These are phyloP conservation scores for Sebastolobus altivelis DNA, from an alignment of 2,797 vertebrate species.

Conservation along the genomic window DNA sequence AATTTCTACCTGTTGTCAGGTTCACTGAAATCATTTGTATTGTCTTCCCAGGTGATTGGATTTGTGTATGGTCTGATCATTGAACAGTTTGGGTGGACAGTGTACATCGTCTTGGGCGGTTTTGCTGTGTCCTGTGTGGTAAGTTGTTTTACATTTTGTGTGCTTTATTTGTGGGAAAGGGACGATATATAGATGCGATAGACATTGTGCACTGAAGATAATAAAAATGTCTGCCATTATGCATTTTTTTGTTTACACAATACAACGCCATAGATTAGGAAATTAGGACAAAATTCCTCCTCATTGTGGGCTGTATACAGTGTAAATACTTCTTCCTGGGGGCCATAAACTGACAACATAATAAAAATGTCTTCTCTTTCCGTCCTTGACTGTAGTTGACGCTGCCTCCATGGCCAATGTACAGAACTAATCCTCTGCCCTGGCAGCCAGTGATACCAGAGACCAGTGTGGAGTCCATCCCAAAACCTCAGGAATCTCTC, in stretches of 20 bases:
- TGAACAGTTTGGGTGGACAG: slow-evolving; percentile 98
- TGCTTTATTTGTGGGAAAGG: neutral
- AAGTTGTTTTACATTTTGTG: slow-evolving; percentile 63
- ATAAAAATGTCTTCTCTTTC: neutral
- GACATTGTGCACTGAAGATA: neutral
- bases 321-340: neutral
- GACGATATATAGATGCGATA: neutral
- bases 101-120: slow-evolving; percentile 95
- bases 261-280: neutral
- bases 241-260: neutral
- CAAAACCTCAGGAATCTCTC: slow-evolving; percentile 89
- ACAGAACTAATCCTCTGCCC: slow-evolving; percentile 90
- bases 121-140: slow-evolving; percentile 96
- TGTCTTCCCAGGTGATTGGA: slow-evolving; percentile 89
- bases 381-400: slow-evolving; percentile 86
- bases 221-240: neutral
- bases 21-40: neutral
- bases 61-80: slow-evolving; percentile 93
- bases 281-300: neutral
- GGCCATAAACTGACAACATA: neutral
- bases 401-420: slow-evolving; percentile 97
- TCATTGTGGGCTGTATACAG: neutral
- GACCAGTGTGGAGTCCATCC: slow-evolving; percentile 85
- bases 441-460: slow-evolving; percentile 93
- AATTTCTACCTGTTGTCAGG: neutral